These are phyloP conservation scores for Heliconius ismenius DNA, from an alignment of 2,888 invertebrate species.

Conservation along the genomic window DNA sequence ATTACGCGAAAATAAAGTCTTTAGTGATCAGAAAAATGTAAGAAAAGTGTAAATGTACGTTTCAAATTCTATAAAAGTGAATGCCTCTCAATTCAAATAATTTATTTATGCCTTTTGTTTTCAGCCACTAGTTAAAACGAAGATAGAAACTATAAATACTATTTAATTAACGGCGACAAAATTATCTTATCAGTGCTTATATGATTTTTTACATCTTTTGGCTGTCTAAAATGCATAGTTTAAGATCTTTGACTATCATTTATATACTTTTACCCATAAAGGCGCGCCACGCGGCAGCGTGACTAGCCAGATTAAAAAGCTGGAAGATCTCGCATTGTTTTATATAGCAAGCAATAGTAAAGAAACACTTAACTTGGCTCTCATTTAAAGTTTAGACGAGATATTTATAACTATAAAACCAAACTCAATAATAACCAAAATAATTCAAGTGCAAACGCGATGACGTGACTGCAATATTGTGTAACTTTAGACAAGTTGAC, in stretches of 20 bases:
- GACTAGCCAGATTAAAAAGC: no score
- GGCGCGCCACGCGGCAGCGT: no score
- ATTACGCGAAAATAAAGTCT: neutral
- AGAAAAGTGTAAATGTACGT: neutral
- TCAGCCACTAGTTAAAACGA: neutral
- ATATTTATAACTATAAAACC: neutral
- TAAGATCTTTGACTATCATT: neutral
- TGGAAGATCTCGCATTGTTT: no score
- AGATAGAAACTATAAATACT: neutral
- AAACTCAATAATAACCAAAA: constrained; percentile 2
- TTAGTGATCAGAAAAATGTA: neutral
- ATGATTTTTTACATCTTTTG: no score
- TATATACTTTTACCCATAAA: no score
- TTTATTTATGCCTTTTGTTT: neutral
- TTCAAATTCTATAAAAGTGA: neutral
- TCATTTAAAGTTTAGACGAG: neutral
- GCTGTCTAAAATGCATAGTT: no score
- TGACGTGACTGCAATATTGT: constrained; percentile 13
- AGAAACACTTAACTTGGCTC: no score
- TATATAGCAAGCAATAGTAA: no score
- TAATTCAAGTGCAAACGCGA: neutral
- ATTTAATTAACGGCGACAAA: neutral
- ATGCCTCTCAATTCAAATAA: constrained; percentile 4
- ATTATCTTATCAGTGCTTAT: neutral
- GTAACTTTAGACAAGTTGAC: neutral